A percentile compares a stretch with the other conserved stretches of the same genome.
Evolutionary conservation across 2,888 invertebrate species (phyloP).

Genomic region (Eristalinus aeneus): DNA sequence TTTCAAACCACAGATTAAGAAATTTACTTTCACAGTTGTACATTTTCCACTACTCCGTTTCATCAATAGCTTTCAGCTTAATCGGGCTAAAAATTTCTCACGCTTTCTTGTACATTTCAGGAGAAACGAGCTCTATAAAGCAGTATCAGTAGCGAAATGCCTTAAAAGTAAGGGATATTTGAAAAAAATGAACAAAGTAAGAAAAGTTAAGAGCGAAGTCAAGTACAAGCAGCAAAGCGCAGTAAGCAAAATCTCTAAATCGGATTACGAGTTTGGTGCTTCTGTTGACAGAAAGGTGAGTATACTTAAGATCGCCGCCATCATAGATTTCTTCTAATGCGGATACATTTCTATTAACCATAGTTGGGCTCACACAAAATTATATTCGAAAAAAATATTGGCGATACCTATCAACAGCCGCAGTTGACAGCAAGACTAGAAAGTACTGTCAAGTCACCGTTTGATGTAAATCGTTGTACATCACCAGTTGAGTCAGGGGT

Average conservation of each 20-base stretch:
- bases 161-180: constrained; percentile 31
- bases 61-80: no score
- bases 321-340: no score
- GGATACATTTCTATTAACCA: neutral
- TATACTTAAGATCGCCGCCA: neutral
- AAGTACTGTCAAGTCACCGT: constrained; percentile 9
- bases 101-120: constrained; percentile 51
- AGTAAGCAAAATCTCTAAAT: constrained; percentile 77
- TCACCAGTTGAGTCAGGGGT: neutral
- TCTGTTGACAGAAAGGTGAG: constrained; percentile 70
- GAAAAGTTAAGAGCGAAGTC: constrained; percentile 79
- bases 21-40: no score
- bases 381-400: constrained; percentile 51
- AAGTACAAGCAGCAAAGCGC: constrained; percentile 76
- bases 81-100: neutral
- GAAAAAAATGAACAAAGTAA: constrained; percentile 74
- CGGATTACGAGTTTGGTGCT: constrained; percentile 77
- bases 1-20: no score
- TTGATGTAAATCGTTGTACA: neutral
- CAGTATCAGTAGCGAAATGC: constrained; percentile 72
- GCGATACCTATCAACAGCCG: constrained; percentile 28
- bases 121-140: constrained; percentile 73
- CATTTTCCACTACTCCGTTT: no score
- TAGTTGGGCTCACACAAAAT: neutral
- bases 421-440: constrained; percentile 40